Percentiles rank a stretch among this genome's conserved stretches.
phyloP scores from a whole-genome alignment of 2,888 invertebrate genomes.

The Cataglyphis rosenhaueri region DNA sequence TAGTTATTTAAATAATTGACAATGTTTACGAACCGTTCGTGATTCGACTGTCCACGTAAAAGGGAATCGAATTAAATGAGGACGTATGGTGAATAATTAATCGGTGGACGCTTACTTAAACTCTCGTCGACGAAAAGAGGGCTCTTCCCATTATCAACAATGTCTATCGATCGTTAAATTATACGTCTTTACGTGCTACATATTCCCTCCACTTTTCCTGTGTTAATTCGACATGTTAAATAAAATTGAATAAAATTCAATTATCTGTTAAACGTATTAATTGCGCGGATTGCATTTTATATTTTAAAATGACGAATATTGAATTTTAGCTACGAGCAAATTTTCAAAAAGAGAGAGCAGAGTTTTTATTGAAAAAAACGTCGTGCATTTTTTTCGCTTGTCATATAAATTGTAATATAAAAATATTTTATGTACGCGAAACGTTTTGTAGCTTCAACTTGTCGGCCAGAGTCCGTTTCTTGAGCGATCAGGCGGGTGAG shows the following conservation, averaged over 20 bases:
- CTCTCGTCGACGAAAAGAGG: conserved; percentile 65
- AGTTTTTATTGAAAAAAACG: not conserved
- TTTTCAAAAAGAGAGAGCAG: not conserved
- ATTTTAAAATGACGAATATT: not conserved
- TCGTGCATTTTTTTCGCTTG: not conserved
- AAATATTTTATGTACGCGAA: not conserved
- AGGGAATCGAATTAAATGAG: conserved; percentile 80
- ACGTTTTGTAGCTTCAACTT: not conserved
- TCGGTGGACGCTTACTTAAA: conserved; percentile 78
- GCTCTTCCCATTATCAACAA: conserved; percentile 64
- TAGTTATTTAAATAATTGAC: conserved; percentile 85
- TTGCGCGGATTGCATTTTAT: not conserved
- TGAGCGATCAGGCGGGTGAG: conserved; percentile 46
- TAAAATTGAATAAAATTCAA: not conserved
- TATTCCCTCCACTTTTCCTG: no score
- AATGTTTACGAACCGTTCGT: conserved; percentile 81
- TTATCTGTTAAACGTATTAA: not conserved
- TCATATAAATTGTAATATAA: not conserved
- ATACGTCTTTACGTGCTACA: conserved; percentile 11
- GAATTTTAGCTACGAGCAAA: not conserved
- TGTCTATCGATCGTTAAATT: conserved; percentile 59
- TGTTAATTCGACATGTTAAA: conserved; percentile 1
- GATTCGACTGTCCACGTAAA: conserved; percentile 48
- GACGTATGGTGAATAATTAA: conserved; percentile 85
- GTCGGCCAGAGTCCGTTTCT: not conserved